These are phyloP conservation scores for Botia kubotai DNA, from an alignment of 2,797 vertebrate species.

Conservation along the genomic window DNA sequence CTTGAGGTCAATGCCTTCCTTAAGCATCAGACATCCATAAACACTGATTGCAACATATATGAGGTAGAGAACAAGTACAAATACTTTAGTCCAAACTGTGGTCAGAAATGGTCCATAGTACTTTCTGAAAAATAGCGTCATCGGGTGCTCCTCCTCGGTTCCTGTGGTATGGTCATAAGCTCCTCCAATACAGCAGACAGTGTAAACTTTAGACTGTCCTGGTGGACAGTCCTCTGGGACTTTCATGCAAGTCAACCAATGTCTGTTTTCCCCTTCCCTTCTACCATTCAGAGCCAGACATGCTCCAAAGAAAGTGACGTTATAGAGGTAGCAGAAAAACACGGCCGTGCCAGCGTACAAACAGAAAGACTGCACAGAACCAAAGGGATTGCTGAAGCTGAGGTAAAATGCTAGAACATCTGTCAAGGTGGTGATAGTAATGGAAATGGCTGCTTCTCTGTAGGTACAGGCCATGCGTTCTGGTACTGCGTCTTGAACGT, in stretches of 20 bases:
- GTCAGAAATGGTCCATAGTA: slow-evolving; percentile 80
- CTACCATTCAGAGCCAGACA: slow-evolving; percentile 84
- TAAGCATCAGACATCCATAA: slow-evolving; percentile 76
- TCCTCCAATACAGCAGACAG: slow-evolving; percentile 72
- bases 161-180: slow-evolving; percentile 62
- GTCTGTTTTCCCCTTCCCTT: slow-evolving; percentile 78
- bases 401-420: slow-evolving; percentile 85
- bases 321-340: slow-evolving; percentile 78
- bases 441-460: slow-evolving; percentile 81
- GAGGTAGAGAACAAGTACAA: slow-evolving; percentile 73
- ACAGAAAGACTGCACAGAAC: slow-evolving; percentile 84
- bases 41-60: slow-evolving; percentile 75
- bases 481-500: slow-evolving; percentile 62
- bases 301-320: slow-evolving; percentile 76
- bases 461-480: slow-evolving; percentile 79
- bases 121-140: slow-evolving; percentile 74
- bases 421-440: slow-evolving; percentile 86
- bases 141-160: slow-evolving; percentile 66
- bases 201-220: slow-evolving; percentile 61
- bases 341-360: slow-evolving; percentile 83
- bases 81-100: slow-evolving; percentile 67
- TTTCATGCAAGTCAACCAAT: slow-evolving; percentile 80
- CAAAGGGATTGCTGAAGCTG: slow-evolving; percentile 81
- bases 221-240: slow-evolving; percentile 68
- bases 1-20: slow-evolving; percentile 82